These are phyloP conservation scores for Drosophila dunni DNA, from an alignment of 1,140 invertebrate species.

Conservation along the genomic window DNA sequence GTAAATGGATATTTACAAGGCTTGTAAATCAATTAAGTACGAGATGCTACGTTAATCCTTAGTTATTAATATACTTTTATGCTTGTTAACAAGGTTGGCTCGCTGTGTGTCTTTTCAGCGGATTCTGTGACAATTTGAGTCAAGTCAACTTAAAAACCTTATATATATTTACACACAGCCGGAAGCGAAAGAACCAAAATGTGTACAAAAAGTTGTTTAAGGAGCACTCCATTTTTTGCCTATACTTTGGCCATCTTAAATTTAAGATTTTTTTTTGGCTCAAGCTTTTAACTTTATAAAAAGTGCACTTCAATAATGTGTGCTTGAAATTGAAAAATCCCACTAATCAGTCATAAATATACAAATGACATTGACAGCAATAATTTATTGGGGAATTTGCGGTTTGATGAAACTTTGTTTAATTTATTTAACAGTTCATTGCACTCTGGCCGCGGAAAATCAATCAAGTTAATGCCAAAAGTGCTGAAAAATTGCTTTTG, in stretches of 20 bases:
- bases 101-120: too few species aligned
- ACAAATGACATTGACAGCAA: constrained; percentile 1
- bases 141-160: neutral
- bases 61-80: constrained; percentile 25
- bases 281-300: too few species aligned
- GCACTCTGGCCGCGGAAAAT: constrained; percentile 16
- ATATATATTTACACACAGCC: neutral
- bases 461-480: constrained; percentile 27
- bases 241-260: too few species aligned
- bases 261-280: too few species aligned
- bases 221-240: too few species aligned
- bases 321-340: neutral
- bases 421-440: constrained; percentile 34
- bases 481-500: constrained; percentile 18
- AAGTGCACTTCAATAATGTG: too few species aligned
- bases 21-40: constrained; percentile 20
- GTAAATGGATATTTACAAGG: constrained; percentile 28
- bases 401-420: constrained; percentile 24
- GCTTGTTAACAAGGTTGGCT: neutral
- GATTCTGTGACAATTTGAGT: neutral
- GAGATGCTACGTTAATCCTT: constrained; percentile 22
- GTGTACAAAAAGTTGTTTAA: too few species aligned
- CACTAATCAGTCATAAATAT: constrained; percentile 14
- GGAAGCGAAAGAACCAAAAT: too few species aligned
- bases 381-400: constrained; percentile 28